phyloP scores from a whole-genome alignment of 2,888 invertebrate genomes.

The Thalpophila matura region DNA sequence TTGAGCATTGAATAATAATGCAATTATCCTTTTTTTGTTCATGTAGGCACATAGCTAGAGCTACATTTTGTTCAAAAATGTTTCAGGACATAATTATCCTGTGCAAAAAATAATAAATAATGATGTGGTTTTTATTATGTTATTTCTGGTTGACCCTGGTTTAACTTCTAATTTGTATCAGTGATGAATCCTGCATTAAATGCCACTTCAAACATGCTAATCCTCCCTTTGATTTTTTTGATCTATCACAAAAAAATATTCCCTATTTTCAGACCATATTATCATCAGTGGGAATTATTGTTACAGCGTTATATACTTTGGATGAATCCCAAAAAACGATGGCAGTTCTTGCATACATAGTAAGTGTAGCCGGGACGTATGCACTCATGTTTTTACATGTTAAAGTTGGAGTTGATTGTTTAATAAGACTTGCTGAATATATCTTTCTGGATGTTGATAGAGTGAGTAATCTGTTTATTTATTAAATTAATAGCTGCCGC shows the following conservation, averaged over 20 bases:
- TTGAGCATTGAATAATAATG: too few relatives aligned
- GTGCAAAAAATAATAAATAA: too few relatives aligned
- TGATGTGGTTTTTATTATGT: neutral
- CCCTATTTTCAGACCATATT: slow-evolving; percentile 82
- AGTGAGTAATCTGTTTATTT: slow-evolving; percentile 69
- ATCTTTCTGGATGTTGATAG: slow-evolving; percentile 69
- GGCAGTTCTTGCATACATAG: slow-evolving; percentile 61
- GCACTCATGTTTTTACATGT: slow-evolving; percentile 69
- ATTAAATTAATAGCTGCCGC: too few relatives aligned
- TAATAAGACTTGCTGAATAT: slow-evolving; percentile 65
- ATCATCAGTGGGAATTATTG: slow-evolving; percentile 80
- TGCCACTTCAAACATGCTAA: neutral
- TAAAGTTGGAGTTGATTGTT: slow-evolving; percentile 66
- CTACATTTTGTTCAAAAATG: too few relatives aligned
- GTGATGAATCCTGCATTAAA: neutral
- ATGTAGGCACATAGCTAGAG: too few relatives aligned
- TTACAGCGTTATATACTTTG: slow-evolving; percentile 75
- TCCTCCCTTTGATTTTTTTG: slow-evolving; percentile 18
- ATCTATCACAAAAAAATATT: slow-evolving; percentile 57
- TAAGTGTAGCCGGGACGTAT: slow-evolving; percentile 62
- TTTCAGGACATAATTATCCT: too few relatives aligned
- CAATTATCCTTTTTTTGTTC: too few relatives aligned
- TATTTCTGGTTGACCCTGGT: neutral
- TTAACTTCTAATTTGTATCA: neutral
- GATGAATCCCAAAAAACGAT: slow-evolving; percentile 64